Percentiles rank a stretch among this genome's conserved stretches.
These are phyloP conservation scores for Pitangus sulphuratus DNA, from an alignment of 2,797 vertebrate species.

Conservation along the genomic window DNA sequence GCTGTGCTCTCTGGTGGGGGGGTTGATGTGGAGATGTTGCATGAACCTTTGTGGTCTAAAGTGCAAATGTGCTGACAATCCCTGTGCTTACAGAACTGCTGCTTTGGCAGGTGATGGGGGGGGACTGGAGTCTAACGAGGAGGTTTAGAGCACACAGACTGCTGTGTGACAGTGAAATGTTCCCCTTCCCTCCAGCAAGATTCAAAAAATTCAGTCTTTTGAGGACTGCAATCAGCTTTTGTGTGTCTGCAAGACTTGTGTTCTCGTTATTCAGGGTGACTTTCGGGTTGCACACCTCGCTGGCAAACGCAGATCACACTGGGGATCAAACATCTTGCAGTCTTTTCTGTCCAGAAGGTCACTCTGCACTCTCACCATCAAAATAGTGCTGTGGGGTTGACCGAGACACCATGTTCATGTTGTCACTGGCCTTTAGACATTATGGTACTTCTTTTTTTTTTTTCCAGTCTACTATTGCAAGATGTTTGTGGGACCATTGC, in stretches of 20 bases:
- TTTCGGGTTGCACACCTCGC: background rate
- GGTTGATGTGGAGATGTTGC: background rate
- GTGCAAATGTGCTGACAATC: background rate
- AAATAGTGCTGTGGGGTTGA: background rate
- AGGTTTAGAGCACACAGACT: background rate
- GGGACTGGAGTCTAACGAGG: background rate
- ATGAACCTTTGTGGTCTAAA: background rate
- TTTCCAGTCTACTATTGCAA: background rate
- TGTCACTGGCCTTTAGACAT: background rate
- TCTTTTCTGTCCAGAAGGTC: background rate
- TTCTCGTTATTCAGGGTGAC: background rate
- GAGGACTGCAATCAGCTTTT: background rate
- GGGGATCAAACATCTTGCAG: background rate
- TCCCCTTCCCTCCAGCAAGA: background rate
- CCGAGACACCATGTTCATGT: background rate
- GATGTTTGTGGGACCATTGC: background rate
- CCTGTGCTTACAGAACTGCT: background rate
- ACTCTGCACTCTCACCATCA: background rate
- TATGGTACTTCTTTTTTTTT: background rate
- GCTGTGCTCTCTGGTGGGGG: background rate
- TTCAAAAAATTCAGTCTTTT: accelerated
- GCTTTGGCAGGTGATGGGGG: background rate
- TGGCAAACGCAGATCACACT: background rate
- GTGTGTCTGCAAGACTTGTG: background rate
- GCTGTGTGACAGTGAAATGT: background rate